Base-by-base conservation (phyloP, 2,888 invertebrate genomes). In the Noctua janthina region DNA sequence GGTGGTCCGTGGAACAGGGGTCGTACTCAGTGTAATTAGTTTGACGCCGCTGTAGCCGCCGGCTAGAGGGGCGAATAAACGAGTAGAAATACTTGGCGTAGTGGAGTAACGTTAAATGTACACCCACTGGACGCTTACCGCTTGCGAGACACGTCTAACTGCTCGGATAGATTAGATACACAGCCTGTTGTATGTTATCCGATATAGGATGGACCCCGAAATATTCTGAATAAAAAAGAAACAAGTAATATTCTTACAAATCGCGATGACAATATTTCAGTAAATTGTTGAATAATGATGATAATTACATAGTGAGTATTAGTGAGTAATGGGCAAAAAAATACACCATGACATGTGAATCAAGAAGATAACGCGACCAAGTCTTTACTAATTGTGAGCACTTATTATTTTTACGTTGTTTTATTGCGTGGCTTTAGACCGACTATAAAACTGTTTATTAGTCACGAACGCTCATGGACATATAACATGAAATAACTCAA, bases 1-100 rank as follows among this genome's bases (percentile, higher is more conserved):
- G 94, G 94, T 93, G 92, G 92, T 91, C 94, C 92, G 91, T 91
- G 88, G 90, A 92, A 91, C 93, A 91, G 93, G 93, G 93, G 92
- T 92, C 93, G 93, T 93, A 93, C 94, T 94, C 93, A 91, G 88
- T 92, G 94, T 96, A 96, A 96, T 96, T 96, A 96, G 96, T 95
- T 96, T 94, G 94, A 93, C 95, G 92, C 93, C 93, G 92, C 90
- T 93, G 92, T 90, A 92, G 92, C 83, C 79, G 88, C 88, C 89
- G 91, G 76, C 85, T 79, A 91, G 89, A 92, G 93, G 93, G 93
- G 93, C 92, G 93, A 94, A 94, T 94, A 94, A 94, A 93, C 93
- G 91, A 90, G 88, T 84, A 91, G 87, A 91, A 89, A 87, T 84
- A 82, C 84, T 90, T 84, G 84, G 49, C 74, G 51, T 20, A 76